Evolutionary conservation across 2,888 invertebrate species (phyloP), one percentile per base, ranked within the genome.

Genomic region (Thalpophila matura): DNA sequence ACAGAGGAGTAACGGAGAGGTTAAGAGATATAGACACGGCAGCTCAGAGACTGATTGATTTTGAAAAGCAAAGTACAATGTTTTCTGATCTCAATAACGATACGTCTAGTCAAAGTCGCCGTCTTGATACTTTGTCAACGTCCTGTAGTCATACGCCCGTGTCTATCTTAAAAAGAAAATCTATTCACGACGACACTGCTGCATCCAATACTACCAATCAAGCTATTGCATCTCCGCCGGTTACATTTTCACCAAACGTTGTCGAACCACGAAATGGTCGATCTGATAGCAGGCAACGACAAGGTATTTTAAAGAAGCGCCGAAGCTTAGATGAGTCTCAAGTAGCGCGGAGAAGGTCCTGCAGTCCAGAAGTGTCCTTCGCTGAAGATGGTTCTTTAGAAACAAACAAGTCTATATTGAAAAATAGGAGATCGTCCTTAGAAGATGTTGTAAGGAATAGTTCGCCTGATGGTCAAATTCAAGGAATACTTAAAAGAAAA

Each of bases 221-320:
- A 79, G 93, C 95, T 46, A 93, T 95, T 68, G 88, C 95, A 62
- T 95, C 96, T 22, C 97, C 97, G 22, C 97, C 97, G 9, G 97
- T 97, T 4, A 97, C 97, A n/a, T 97, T 97, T 91, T 97, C 97
- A 6, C 97, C 97, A 1, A 97, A 95, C 83, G 97, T 97, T 56
- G 91, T 97, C 46, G 97, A 97, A 82, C 95, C 96, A 14, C 95
- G 96, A 27, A 95, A 96, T 58, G 93, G 95, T 58, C 95, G 95
- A 24, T 90, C 95, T 31, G 91, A 91, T 63, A 95, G 94, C 55
- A 92, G 95, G 68, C 96, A 96, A 74, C 96, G 96, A 55, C 97
- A 97, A 88, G 98, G 98, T 43, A 98, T 98, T 84, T 94, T 98
- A 71, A 98, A 98, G 89, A 98, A 98, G 91, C 96, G 98, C 29